Conservation (phyloP, 2,113 vertebrate species). For the Orientallactaga bullata region DNA sequence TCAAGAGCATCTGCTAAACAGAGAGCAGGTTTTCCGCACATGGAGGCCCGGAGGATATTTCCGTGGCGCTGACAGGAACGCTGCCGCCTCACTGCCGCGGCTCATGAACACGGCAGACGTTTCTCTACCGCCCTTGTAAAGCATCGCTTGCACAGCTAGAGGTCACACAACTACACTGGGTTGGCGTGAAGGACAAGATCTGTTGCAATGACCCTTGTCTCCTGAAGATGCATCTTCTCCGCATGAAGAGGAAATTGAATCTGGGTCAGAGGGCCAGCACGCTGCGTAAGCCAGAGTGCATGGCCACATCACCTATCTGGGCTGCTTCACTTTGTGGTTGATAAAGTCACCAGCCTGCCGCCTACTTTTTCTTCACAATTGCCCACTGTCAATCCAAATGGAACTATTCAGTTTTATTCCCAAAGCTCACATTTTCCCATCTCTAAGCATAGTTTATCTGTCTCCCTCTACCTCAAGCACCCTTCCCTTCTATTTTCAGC, state of each 20-base stretch:
- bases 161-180: neutral
- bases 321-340: neutral
- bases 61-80: neutral
- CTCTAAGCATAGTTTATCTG: neutral
- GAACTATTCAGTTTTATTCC: neutral
- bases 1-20: slow-evolving; percentile 14
- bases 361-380: neutral
- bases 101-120: slow-evolving; percentile 24
- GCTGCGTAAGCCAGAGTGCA: neutral
- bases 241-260: slow-evolving; percentile 6
- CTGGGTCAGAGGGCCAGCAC: neutral
- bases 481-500: slow-evolving; percentile 27
- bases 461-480: neutral
- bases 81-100: neutral
- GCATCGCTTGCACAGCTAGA: neutral
- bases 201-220: neutral
- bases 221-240: slow-evolving; percentile 32
- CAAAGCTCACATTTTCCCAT: neutral
- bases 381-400: neutral
- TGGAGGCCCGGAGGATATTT: slow-evolving; percentile 6
- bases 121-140: slow-evolving; percentile 42
- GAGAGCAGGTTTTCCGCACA: neutral
- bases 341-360: slow-evolving; percentile 2
- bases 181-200: slow-evolving; percentile 28
- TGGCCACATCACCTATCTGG: neutral